Percentiles rank a stretch among this genome's conserved stretches.
phyloP scores from a whole-genome alignment of 2,113 vertebrate species.

The Microcebus jonahi region DNA sequence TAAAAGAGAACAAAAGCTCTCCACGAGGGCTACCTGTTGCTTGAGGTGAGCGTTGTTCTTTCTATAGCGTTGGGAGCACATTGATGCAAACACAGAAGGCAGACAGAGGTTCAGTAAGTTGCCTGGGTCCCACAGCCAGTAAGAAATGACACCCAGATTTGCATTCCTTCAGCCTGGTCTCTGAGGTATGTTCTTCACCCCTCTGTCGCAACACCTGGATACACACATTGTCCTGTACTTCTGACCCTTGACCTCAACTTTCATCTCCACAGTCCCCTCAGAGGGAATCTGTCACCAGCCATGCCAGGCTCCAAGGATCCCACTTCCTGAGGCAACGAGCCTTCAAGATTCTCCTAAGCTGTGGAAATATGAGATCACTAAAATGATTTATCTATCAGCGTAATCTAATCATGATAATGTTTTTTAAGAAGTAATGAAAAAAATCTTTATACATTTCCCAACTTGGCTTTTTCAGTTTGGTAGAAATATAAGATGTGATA shows the following conservation, averaged over 20 bases:
- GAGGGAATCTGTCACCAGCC: neutral
- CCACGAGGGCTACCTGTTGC: neutral
- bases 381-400: accelerated
- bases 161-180: no score
- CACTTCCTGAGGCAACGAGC: accelerated
- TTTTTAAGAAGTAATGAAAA: neutral
- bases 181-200: neutral
- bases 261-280: no score
- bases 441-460: neutral
- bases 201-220: accelerated
- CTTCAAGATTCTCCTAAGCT: neutral
- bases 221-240: accelerated
- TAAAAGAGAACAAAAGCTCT: no score
- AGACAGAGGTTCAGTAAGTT: neutral
- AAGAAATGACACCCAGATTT: neutral
- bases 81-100: accelerated
- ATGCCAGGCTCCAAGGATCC: no score
- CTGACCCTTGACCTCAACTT: neutral
- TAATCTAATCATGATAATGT: accelerated
- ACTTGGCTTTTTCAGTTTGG: neutral
- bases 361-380: accelerated
- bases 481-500: neutral
- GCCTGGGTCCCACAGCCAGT: accelerated
- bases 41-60: neutral
- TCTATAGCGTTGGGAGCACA: accelerated